A percentile compares a stretch with the other conserved stretches of the same genome.
Evolutionary conservation across 92 coral and sea anemone genomes (phyloP).

Genomic region (Muricea muricata): DNA sequence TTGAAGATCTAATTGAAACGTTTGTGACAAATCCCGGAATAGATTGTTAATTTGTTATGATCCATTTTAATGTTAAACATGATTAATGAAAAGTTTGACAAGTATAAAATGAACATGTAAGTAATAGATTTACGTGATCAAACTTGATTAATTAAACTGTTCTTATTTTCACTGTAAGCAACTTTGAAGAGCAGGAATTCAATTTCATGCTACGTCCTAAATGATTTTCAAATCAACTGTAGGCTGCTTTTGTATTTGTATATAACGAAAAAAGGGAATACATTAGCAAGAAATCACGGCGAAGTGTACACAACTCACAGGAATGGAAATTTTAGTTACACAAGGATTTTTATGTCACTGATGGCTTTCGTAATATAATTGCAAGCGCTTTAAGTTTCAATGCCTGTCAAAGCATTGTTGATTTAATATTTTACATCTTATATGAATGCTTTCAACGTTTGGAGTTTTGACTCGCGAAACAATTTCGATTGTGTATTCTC

Average conservation of each 20-base stretch:
- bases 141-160: background rate
- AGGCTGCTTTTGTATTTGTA: background rate
- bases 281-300: background rate
- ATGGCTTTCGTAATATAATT: background rate
- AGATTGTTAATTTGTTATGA: background rate
- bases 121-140: background rate
- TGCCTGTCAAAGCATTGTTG: background rate
- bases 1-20: constrained; percentile 15
- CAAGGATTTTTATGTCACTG: background rate
- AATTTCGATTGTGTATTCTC: background rate
- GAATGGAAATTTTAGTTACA: background rate
- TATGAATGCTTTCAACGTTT: background rate
- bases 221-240: background rate
- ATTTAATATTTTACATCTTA: background rate
- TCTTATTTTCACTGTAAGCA: background rate
- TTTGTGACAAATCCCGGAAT: constrained; percentile 3
- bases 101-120: background rate
- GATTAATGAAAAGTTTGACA: constrained; percentile 18
- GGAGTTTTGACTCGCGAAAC: background rate
- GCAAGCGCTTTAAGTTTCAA: background rate
- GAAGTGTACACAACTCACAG: constrained; percentile 11
- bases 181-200: background rate
- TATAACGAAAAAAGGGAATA: background rate
- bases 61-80: background rate
- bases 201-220: background rate